Base-by-base conservation (phyloP, 2,888 invertebrate species). In the Euplexia lucipara region DNA sequence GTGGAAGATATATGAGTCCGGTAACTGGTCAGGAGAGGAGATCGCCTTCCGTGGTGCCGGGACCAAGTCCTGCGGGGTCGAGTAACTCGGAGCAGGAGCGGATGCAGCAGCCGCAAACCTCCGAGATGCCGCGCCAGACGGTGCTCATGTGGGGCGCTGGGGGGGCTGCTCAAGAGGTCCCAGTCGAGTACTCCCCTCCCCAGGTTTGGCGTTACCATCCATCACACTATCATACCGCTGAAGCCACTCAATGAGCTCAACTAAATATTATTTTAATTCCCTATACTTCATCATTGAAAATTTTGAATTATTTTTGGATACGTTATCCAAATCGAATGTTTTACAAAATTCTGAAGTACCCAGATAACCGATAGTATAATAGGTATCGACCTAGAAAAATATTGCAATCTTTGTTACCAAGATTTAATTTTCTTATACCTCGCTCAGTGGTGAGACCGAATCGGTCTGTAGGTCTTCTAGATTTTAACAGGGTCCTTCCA, bases 81-180 rank as follows among this genome's bases (percentile, higher is more conserved):
- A 94, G 92, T 44, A 94, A 93, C 16, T 95, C 95, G 45, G 95
- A 94, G 63, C 92, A 92, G 73, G 94, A 95, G 39, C 81, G 94
- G 66, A 86, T 93, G 90, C 92, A 90, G 82, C 91, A 91, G 81
- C 83, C 88, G 56, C 90, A 91, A 72, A 84, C 93, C 14, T 93
- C 96, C 59, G 97, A 97, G 83, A 95, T 96, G 77, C 97, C 97
- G 0, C 95, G 99, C 47, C 98, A 99, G 92, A 99, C 98, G 12
- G 99, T 98, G 58, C 96, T 99, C 45, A 98, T 99, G 98, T 99
- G 98, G 98, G 98, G 98, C 22, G 96, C 96, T 70, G 95, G 92
- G 70, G 93, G 92, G 3, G 74, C 92, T 1, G 90, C 95, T 81
- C 94, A 94, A 70, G 95, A 94, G 65, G 93, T 91, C 9, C 92